Base-by-base conservation (phyloP, 1,140 invertebrate genomes). In the Eciton burchellii region DNA sequence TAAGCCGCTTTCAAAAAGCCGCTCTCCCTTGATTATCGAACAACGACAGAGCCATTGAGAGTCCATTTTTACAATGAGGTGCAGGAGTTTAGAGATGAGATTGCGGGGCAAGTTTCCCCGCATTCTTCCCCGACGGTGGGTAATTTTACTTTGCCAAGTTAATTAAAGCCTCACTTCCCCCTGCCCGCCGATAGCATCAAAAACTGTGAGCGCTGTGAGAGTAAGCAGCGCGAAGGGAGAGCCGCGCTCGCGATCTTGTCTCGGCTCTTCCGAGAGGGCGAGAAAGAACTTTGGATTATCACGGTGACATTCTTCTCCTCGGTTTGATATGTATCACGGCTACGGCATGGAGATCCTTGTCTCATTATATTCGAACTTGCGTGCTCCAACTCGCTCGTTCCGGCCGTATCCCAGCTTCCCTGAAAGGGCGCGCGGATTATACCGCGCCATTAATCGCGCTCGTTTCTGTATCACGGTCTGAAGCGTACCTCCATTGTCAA, bases 101-200 rank as follows among this genome's bases (percentile, higher is more conserved):
- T 70, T 79, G 63, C 49, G 41, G 29, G 26, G 35, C 35, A 68
- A 21, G 35, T 35, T 35, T 35, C 24, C 11, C n/a, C n/a, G 56
- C 63, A 70, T 79, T 82, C 49, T 45, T 63, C 57, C 47, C 59
- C 60, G 41, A 60, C 45, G 54, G 65, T 19, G 41, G 35, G 76
- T 21, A 88, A 89, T 88, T 88, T 87, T 86, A 83, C 86, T 88
- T 86, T 63, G 79, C 82, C 76, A 84, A 87, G 87, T 89, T 90
- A 89, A 89, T 89, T 87, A 89, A 84, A 74, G 57, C 65, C 56
- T 56, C 45, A 65, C 57, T n/a, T n/a, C n/a, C n/a, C n/a, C n/a
- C n/a, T n/a, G n/a, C n/a, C n/a, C 63, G 54, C 54, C 63, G 79
- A 83, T 84, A 82, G 52, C 73, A 60, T 88, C 85, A 84, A 89